Evolutionary conservation across 2,113 vertebrate species (phyloP).

Genomic region (Crocuta crocuta): DNA sequence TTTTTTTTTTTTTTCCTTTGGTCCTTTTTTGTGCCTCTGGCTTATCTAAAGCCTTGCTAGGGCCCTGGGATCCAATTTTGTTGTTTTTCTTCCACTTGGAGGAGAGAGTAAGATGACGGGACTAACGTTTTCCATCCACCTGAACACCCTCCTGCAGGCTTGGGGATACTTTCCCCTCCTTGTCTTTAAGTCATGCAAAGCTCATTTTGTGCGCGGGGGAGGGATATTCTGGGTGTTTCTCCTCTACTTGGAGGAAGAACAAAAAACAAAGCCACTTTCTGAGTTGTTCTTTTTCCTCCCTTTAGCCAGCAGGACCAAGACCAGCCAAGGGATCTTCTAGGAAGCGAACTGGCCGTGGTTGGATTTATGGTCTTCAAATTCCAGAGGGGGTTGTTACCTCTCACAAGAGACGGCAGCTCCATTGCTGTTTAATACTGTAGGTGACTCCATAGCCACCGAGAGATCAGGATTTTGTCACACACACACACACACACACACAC

Average conservation of each 20-base stretch:
- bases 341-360: background rate
- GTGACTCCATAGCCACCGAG: background rate
- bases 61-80: background rate
- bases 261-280: background rate
- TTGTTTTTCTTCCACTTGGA: constrained; percentile 15
- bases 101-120: background rate
- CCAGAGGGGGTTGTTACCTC: background rate
- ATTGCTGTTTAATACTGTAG: background rate
- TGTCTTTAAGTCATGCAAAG: background rate
- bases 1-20: background rate
- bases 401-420: background rate
- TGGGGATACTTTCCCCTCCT: background rate
- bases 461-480: background rate
- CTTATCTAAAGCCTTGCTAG: constrained; percentile 36
- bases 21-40: background rate
- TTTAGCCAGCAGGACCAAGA: background rate
- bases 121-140: background rate
- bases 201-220: background rate
- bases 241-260: background rate
- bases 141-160: background rate
- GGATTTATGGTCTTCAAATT: constrained; percentile 30
- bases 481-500: too few relatives aligned
- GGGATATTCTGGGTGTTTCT: background rate
- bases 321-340: background rate
- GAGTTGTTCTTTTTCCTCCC: background rate